phyloP scores from a whole-genome alignment of 2,797 vertebrate species.

The Eidolon dupreanum region DNA sequence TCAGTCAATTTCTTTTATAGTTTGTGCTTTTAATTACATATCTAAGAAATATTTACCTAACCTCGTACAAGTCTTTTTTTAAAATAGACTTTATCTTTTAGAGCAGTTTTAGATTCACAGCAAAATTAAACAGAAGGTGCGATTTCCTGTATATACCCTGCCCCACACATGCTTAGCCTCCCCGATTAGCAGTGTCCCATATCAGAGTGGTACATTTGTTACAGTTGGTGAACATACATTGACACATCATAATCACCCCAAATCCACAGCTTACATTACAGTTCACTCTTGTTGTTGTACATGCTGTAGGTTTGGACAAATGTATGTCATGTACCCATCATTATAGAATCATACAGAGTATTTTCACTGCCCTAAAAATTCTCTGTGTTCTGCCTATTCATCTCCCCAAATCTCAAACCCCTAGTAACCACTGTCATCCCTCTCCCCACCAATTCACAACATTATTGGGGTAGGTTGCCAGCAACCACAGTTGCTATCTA shows the following conservation, averaged over 20 bases:
- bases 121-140: not conserved
- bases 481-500: not conserved
- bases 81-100: not conserved
- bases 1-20: not conserved
- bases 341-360: not conserved
- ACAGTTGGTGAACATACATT: not conserved
- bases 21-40: slow-evolving; percentile 9
- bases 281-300: not conserved
- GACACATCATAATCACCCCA: not conserved
- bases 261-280: not conserved
- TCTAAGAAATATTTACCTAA: not conserved
- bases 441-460: not conserved
- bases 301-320: not conserved
- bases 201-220: not conserved
- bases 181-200: not conserved
- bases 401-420: not conserved
- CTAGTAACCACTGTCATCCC: not conserved
- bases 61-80: not conserved
- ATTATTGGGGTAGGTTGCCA: not conserved
- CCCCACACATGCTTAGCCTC: not conserved
- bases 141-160: not conserved
- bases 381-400: not conserved
- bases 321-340: not conserved
- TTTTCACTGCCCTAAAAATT: not conserved
- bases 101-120: not conserved